Percentiles rank a stretch among this genome's conserved stretches.
Evolutionary conservation across 1,140 invertebrate species (phyloP).

Genomic region (Bombus turneri): DNA sequence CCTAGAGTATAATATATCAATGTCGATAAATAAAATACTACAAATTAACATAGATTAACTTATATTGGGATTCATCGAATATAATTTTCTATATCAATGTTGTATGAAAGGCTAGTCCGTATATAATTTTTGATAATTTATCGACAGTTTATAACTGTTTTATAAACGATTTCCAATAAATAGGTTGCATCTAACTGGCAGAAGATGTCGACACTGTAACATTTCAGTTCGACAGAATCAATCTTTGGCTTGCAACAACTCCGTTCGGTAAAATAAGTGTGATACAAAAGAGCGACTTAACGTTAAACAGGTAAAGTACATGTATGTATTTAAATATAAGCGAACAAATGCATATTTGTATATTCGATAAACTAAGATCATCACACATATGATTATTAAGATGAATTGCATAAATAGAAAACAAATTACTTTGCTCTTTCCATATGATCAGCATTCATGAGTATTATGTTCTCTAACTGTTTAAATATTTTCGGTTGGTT

Average conservation of each 20-base stretch:
- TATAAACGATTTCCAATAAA: background rate
- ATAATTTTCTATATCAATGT: background rate
- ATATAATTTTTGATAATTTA: background rate
- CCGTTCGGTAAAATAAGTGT: background rate
- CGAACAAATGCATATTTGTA: background rate
- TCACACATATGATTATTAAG: background rate
- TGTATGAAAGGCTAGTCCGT: too few relatives aligned
- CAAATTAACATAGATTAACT: background rate
- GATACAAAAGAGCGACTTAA: background rate
- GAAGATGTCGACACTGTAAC: constrained; percentile 26
- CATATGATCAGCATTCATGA: background rate
- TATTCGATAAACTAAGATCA: background rate
- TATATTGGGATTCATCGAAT: background rate
- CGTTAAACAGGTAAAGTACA: background rate
- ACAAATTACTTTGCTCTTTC: background rate
- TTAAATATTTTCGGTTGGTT: background rate
- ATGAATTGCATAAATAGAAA: background rate
- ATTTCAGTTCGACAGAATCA: constrained; percentile 1
- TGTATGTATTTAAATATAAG: background rate
- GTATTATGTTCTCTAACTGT: background rate
- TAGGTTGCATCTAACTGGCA: background rate
- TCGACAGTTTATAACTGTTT: background rate
- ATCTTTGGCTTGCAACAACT: constrained; percentile 37
- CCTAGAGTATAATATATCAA: background rate
- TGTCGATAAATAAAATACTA: background rate